These are phyloP conservation scores for Acrobasis suavella DNA, from an alignment of 2,888 invertebrate genomes.

Conservation along the genomic window DNA sequence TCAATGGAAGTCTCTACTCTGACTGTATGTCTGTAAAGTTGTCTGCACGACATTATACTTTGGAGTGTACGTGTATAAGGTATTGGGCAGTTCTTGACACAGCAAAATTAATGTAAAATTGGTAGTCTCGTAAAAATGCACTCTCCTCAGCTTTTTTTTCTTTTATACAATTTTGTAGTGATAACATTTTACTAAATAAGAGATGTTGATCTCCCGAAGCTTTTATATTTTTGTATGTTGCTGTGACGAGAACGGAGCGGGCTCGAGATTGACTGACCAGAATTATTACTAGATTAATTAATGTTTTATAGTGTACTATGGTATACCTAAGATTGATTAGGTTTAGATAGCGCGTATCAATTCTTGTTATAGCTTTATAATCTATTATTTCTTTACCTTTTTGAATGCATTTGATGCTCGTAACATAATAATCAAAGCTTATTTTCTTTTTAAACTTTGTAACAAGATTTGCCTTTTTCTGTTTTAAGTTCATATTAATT, in stretches of 20 bases:
- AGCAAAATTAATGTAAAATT: constrained; percentile 36
- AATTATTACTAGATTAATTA: constrained; percentile 59
- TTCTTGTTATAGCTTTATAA: constrained; percentile 57
- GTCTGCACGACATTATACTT: constrained; percentile 41
- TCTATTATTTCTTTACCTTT: constrained; percentile 37
- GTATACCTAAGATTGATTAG: constrained; percentile 58
- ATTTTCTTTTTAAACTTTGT: neutral
- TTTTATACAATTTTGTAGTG: constrained; percentile 13
- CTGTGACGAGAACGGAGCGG: constrained; percentile 62
- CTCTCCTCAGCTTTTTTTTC: neutral
- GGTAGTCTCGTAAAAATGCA: neutral
- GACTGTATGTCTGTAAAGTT: constrained; percentile 34
- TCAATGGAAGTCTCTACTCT: neutral
- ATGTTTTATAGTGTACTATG: constrained; percentile 66
- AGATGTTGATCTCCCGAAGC: constrained; percentile 19
- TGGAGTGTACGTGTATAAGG: constrained; percentile 46
- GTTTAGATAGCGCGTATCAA: constrained; percentile 64
- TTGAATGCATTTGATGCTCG: neutral
- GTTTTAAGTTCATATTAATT: neutral
- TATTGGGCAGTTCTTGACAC: constrained; percentile 60
- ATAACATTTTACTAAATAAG: neutral
- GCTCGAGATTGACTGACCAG: constrained; percentile 74
- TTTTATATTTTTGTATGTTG: constrained; percentile 36
- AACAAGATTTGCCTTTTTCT: too few relatives aligned
- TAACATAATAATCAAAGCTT: neutral